Percentiles rank a stretch among this genome's conserved stretches.
Conservation (phyloP, 2,888 invertebrate species). For the Druceiella hillmani region DNA sequence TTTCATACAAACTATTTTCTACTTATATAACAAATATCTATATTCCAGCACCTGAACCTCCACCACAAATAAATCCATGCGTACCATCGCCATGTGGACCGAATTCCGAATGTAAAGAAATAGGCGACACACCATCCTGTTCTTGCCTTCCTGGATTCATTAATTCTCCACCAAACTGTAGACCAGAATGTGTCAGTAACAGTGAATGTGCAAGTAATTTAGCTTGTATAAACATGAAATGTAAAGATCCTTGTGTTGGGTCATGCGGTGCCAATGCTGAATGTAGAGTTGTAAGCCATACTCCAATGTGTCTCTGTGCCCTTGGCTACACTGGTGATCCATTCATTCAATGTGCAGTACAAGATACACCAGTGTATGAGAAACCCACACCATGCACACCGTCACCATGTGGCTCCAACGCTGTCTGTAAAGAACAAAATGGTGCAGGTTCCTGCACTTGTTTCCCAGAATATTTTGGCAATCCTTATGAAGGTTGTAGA, state of each 20-base stretch:
- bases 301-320: conserved; percentile 73
- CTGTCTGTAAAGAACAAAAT: conserved; percentile 62
- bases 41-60: conserved; percentile 33
- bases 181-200: conserved; percentile 71
- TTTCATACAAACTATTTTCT: too few species aligned
- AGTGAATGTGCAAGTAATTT: conserved; percentile 69
- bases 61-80: conserved; percentile 50
- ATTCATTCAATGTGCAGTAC: conserved; percentile 59
- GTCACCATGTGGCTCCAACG: conserved; percentile 76
- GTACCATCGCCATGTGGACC: conserved; percentile 71
- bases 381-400: conserved; percentile 64
- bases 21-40: conserved; percentile 11
- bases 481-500: conserved; percentile 71
- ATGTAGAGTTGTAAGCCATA: conserved; percentile 75
- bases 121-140: conserved; percentile 68
- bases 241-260: conserved; percentile 75
- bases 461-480: conserved; percentile 57
- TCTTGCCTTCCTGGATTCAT: conserved; percentile 65
- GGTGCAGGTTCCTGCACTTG: conserved; percentile 73
- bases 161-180: conserved; percentile 71
- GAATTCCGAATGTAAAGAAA: conserved; percentile 69
- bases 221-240: conserved; percentile 75
- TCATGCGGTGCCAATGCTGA: conserved; percentile 71
- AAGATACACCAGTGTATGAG: conserved; percentile 35
- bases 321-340: conserved; percentile 66